Base-by-base conservation (phyloP, 2,797 vertebrate species). In the Triplophysa bombifrons region DNA sequence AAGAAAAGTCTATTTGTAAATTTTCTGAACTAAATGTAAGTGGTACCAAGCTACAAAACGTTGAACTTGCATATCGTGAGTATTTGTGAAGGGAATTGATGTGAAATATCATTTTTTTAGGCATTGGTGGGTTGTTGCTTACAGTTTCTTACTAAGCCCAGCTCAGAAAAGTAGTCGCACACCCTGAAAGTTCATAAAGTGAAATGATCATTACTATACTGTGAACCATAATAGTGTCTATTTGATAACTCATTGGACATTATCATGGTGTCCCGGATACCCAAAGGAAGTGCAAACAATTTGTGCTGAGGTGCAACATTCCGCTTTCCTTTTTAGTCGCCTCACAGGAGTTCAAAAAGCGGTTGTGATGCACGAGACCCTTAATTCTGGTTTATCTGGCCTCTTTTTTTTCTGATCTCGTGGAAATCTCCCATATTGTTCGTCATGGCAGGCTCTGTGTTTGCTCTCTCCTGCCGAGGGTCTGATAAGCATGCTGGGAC, bases 401-500 rank as follows among this genome's bases (percentile, higher is more conserved):
- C 60, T 83, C 69, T 22, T 72, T 83, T 72, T 83, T 78, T 76
- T 71, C 76, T 63, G 88, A 88, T 88, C 82, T 72, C 84, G 85
- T 85, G 74, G 81, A 87, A 85, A 82, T 81, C 76, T 88, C 60
- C 44, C 20, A 12, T 83, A 63, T 74, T 87, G 86, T 87, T 89
- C 90, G 83, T 86, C 83, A 73, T 80, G 78, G 85, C 82, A 76
- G 69, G 63, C 61, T 84, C 83, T 87, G 76, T 82, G 56, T 87
- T 88, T 87, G 85, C 74, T 84, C 80, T 84, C 56, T 2, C 16
- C 46, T 67, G 74, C 50, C 44, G 27, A 67, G 75, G 80, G 20
- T 70, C 66, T 85, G 91, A 92, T 92, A 92, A 93, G 91, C 88
- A 87, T 79, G 86, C 88, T 93, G 92, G 91, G 92, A 94, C 92